phyloP scores from a whole-genome alignment of 1,140 invertebrate genomes.

The Chionoecetes opilio region DNA sequence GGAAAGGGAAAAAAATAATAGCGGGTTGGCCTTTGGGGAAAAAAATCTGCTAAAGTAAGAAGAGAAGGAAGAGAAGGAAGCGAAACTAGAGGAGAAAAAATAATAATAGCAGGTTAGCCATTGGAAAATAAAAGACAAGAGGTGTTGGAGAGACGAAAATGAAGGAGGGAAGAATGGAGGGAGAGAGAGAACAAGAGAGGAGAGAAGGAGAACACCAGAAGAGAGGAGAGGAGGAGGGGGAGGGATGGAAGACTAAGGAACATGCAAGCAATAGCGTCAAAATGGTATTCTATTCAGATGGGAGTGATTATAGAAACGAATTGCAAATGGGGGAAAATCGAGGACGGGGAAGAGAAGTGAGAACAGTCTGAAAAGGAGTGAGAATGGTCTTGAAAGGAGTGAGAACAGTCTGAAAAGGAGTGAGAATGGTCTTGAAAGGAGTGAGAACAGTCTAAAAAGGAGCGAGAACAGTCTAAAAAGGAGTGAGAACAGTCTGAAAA shows the following conservation, averaged over 20 bases:
- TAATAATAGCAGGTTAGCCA: not conserved
- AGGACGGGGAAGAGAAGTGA: not conserved
- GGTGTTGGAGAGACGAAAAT: not conserved
- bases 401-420: not conserved
- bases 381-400: not conserved
- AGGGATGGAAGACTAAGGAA: not conserved
- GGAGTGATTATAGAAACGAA: conserved; percentile 19
- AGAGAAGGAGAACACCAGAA: not conserved
- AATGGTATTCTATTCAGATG: conserved; percentile 53
- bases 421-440: not conserved
- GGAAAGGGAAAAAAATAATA: not conserved
- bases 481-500: no score
- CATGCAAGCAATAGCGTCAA: not conserved
- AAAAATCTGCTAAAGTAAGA: not conserved
- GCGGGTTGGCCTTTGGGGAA: not conserved
- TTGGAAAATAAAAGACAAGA: not conserved
- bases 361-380: not conserved
- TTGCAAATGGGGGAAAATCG: no score
- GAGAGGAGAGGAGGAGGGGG: not conserved
- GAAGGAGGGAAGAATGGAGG: not conserved
- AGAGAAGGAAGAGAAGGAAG: not conserved
- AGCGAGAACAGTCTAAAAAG: not conserved
- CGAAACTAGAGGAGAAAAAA: not conserved
- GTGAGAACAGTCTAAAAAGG: no score
- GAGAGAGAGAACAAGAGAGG: not conserved